Conservation (phyloP, 2,888 invertebrate genomes). For the Morpho deidamia region DNA sequence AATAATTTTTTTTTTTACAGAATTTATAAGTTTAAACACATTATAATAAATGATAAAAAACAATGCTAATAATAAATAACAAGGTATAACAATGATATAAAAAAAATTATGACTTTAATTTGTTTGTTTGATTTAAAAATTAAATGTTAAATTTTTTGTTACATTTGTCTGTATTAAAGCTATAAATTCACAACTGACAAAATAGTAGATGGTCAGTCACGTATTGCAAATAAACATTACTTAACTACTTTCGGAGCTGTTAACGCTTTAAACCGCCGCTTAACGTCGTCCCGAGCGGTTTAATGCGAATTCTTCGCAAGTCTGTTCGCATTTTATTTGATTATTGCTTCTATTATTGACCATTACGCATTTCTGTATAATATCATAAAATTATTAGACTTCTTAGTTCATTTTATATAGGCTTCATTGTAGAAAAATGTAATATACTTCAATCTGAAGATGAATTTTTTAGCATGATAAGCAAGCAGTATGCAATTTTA, state of each 20-base stretch:
- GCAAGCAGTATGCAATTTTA: too few relatives aligned
- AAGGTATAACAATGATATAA: too few relatives aligned
- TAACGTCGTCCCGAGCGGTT: constrained; percentile 19
- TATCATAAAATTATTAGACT: not conserved
- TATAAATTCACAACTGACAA: constrained; percentile 21
- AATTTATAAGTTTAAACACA: too few relatives aligned
- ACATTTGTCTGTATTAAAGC: not conserved
- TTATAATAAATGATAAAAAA: too few relatives aligned
- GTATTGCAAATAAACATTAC: constrained; percentile 52
- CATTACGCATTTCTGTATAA: not conserved
- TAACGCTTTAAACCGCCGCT: constrained; percentile 24
- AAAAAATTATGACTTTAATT: too few relatives aligned
- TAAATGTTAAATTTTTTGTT: too few relatives aligned
- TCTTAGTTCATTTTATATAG: not conserved
- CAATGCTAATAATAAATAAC: too few relatives aligned
- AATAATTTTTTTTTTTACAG: too few relatives aligned
- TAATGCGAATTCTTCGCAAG: constrained; percentile 29
- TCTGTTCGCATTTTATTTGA: constrained; percentile 10
- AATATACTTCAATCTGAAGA: not conserved
- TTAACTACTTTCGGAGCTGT: constrained; percentile 46
- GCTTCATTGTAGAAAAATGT: not conserved
- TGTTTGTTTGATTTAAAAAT: too few relatives aligned
- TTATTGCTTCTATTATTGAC: constrained; percentile 9
- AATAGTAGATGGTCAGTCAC: constrained; percentile 43
- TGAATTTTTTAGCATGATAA: too few relatives aligned